Conservation (phyloP, 2,113 vertebrate species). For the Mesocricetus auratus region DNA sequence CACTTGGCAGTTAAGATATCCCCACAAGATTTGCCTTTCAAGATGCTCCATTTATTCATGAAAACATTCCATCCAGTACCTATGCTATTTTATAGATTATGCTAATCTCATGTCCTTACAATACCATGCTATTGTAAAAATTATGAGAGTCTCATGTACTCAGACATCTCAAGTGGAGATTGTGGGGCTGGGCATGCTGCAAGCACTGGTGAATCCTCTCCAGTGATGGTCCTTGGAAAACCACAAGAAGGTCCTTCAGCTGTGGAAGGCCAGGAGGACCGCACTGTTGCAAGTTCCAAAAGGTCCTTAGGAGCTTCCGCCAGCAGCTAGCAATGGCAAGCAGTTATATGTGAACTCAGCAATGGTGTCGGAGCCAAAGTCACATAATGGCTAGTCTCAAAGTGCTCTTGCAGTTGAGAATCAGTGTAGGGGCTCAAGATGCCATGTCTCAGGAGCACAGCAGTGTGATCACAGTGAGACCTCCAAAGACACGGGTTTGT, state of each 20-base stretch:
- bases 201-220: background rate
- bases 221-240: background rate
- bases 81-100: background rate
- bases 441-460: background rate
- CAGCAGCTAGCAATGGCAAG: background rate
- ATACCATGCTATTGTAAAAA: background rate
- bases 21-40: background rate
- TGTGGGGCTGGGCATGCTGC: too few species aligned
- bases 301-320: background rate
- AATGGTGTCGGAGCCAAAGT: background rate
- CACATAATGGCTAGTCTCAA: background rate
- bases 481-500: background rate
- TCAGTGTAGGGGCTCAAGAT: background rate
- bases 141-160: background rate
- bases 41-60: background rate
- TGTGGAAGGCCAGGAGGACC: background rate
- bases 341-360: background rate
- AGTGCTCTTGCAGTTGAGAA: background rate
- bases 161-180: background rate
- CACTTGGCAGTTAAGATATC: background rate
- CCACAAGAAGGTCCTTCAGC: background rate
- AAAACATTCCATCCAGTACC: background rate
- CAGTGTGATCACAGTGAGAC: background rate
- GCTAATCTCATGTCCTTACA: background rate
- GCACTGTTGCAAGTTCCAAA: background rate